phyloP scores from a whole-genome alignment of 2,888 invertebrate genomes.

The Hypselothyrea guttata region DNA sequence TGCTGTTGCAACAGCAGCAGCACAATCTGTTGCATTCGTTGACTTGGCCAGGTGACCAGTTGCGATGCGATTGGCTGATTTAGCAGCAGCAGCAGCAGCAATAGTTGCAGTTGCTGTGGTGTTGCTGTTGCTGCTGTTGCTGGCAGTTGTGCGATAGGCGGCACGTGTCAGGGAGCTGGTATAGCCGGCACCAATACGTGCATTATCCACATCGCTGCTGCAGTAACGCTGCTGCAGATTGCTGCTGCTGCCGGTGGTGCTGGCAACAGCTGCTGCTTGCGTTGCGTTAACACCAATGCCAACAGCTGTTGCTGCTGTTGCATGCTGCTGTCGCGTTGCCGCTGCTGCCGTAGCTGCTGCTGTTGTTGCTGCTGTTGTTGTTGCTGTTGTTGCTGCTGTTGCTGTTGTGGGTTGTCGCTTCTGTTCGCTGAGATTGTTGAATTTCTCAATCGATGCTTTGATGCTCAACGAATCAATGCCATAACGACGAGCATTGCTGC shows the following conservation, averaged over 20 bases:
- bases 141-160: slow-evolving; percentile 64
- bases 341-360: slow-evolving; percentile 2
- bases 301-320: not conserved
- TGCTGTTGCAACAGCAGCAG: not conserved
- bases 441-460: slow-evolving; percentile 80
- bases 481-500: slow-evolving; percentile 52
- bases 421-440: slow-evolving; percentile 80
- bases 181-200: slow-evolving; percentile 63
- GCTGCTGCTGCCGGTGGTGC: slow-evolving; percentile 71
- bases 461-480: slow-evolving; percentile 79
- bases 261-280: not conserved
- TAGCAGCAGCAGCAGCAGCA: slow-evolving; percentile 17
- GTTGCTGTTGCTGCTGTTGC: slow-evolving; percentile 7
- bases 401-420: slow-evolving; percentile 69
- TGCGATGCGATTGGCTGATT: slow-evolving; percentile 40
- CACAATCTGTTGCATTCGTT: slow-evolving; percentile 22
- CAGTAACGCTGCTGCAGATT: slow-evolving; percentile 76
- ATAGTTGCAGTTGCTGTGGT: not conserved
- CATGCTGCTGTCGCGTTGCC: not conserved
- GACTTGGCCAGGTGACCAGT: slow-evolving; percentile 40
- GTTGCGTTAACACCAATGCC: not conserved
- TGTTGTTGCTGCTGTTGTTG: slow-evolving; percentile 1
- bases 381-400: slow-evolving; percentile 12
- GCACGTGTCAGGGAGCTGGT: slow-evolving; percentile 75
- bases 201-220: slow-evolving; percentile 56